Base-by-base conservation (phyloP, 2,888 invertebrate genomes). In the Siphlonurus alternatus region DNA sequence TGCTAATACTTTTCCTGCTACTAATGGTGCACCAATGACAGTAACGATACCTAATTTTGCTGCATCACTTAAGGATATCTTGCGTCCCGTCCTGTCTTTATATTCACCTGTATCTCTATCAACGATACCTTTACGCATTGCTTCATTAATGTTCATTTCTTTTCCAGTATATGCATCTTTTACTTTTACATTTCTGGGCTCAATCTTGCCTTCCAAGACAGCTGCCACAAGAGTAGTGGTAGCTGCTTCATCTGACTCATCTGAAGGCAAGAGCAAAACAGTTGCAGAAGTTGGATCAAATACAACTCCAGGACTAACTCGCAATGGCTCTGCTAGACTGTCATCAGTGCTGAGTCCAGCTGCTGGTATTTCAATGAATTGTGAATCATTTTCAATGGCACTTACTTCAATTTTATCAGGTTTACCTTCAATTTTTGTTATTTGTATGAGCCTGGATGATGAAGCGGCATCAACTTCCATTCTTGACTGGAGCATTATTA, bases 231-330 rank as follows among this genome's bases (percentile, higher is more conserved):
- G 79, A 72, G 86, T 86, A 69, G 84, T 82, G 0, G 88, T 85
- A 2, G 63, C 59, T 56, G 56, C 56, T n/a, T 3, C 20, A 5
- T 56, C 56, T 20, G n/a, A 20, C 72, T 83, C 79, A 38, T 87
- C 86, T 15, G 81, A 83, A 64, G 85, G 82, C 1, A 88, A 85
- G 63, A 86, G 85, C 70, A 88, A 85, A 15, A 91, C 83, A 66
- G 87, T 75, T 1, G 87, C 85, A 15, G 87, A 86, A 1, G 85
- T 80, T 0, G 91, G 89, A 74, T 91, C 89, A 73, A 86, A 90
- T 67, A 89, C 87, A 2, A 88, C 78, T 5, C 87, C 88, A 0
- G 84, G 83, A 25, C 81, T 78, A 62, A 90, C 81, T 76, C 88
- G 85, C 10, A 90, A 76, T 0, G 88, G 89, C 73, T 88, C 86